These are phyloP conservation scores for Aurelia sp. DNA, from an alignment of 30 jellyfish, hydroid and myxozoan species.

Conservation along the genomic window DNA sequence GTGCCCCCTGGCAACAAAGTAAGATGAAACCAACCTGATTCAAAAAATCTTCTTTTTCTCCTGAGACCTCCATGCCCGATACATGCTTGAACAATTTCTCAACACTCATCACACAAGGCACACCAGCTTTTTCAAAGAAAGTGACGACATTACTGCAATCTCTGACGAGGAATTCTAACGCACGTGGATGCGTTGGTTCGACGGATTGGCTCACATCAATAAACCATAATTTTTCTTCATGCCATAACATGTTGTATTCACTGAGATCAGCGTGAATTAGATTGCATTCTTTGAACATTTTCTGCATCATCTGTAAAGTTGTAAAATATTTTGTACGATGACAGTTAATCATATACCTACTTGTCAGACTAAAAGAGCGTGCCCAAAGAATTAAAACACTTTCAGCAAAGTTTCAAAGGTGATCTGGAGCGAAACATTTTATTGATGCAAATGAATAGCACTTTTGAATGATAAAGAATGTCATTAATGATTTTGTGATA, in stretches of 20 bases:
- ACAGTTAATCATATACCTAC: not conserved
- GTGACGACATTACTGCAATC: constrained; percentile 87
- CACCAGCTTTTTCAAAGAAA: constrained; percentile 83
- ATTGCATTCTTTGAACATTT: constrained; percentile 86
- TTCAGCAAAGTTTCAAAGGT: too few species aligned
- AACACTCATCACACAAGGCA: constrained; percentile 72
- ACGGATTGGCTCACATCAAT: constrained; percentile 97
- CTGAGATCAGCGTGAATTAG: constrained; percentile 97
- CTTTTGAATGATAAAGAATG: too few species aligned
- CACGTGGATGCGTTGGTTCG: constrained; percentile 95
- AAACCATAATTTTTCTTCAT: constrained; percentile 79
- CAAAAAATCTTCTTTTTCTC: constrained; percentile 64
- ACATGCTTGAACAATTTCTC: constrained; percentile 83
- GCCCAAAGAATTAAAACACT: too few species aligned
- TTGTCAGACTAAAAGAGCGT: too few species aligned
- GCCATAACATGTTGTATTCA: constrained; percentile 97
- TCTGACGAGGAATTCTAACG: constrained; percentile 81
- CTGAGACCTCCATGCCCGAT: constrained; percentile 81
- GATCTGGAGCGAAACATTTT: too few species aligned
- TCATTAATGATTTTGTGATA: too few species aligned
- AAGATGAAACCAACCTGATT: constrained; percentile 44
- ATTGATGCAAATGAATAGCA: too few species aligned
- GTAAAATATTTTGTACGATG: not conserved
- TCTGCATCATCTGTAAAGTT: constrained; percentile 75
- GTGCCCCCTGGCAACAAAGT: too few species aligned